Percentiles rank a stretch among this genome's conserved stretches.
Evolutionary conservation across 2,888 invertebrate genomes (phyloP).

Genomic region (Xestia rhomboidea): DNA sequence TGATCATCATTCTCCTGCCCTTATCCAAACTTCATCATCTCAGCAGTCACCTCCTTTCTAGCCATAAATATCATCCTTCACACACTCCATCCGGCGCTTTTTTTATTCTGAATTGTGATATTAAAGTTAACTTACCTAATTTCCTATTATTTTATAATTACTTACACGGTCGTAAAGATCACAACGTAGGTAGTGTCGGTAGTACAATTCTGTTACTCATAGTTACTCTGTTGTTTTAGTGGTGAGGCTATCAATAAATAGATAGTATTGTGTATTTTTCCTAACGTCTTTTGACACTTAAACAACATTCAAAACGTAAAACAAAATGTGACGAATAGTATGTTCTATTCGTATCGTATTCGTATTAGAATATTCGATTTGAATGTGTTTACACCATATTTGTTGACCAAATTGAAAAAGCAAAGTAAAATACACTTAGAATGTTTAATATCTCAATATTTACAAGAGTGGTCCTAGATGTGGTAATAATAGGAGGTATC

Average conservation of each 20-base stretch:
- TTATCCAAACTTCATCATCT: too few species aligned
- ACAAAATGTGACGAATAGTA: too few species aligned
- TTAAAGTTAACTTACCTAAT: too few species aligned
- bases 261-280: background rate
- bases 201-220: background rate
- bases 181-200: background rate
- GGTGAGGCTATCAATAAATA: background rate
- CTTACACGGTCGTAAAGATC: background rate
- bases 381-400: background rate
- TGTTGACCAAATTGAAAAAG: background rate
- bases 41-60: too few species aligned
- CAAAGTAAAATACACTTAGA: background rate
- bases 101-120: too few species aligned
- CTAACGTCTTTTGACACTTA: background rate
- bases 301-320: background rate
- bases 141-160: background rate
- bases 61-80: too few species aligned
- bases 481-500: too few species aligned
- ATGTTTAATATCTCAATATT: slow-evolving; percentile 10
- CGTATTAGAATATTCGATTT: too few species aligned
- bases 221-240: background rate
- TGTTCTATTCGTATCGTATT: too few species aligned
- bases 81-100: too few species aligned
- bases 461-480: slow-evolving; percentile 13
- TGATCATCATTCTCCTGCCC: too few species aligned